phyloP scores from a whole-genome alignment of 2,797 vertebrate genomes.

The Rhodeus uyekii region DNA sequence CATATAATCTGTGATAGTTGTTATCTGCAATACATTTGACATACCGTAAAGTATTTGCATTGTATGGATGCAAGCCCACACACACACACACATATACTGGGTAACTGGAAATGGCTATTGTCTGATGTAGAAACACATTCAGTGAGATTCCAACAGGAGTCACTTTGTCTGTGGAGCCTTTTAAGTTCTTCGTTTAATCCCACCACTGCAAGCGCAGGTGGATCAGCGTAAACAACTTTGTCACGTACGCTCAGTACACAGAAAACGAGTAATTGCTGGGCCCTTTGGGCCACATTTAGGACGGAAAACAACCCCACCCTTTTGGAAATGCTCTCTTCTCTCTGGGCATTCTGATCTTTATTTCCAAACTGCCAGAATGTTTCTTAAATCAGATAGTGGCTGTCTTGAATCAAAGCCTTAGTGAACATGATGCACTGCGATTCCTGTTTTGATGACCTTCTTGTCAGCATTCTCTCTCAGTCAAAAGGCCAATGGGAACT shows the following conservation, averaged over 20 bases:
- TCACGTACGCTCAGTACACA: conserved; percentile 40
- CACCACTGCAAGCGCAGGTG: conserved; percentile 17
- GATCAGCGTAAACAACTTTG: conserved; percentile 26
- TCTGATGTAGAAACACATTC: conserved; percentile 3
- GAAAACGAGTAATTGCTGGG: conserved; percentile 56
- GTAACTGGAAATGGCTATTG: background rate
- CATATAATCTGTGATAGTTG: background rate
- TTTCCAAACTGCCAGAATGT: conserved; percentile 51
- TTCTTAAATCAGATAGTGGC: conserved; percentile 37
- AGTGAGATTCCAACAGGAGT: background rate
- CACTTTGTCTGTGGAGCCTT: background rate
- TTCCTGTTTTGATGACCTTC: conserved; percentile 63
- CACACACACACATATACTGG: background rate
- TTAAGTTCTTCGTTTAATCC: background rate
- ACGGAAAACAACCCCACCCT: conserved; percentile 65
- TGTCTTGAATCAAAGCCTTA: conserved; percentile 54
- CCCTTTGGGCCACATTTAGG: conserved; percentile 42
- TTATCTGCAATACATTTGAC: background rate
- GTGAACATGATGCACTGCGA: conserved; percentile 61
- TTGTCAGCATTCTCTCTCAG: conserved; percentile 63
- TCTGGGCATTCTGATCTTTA: conserved; percentile 53
- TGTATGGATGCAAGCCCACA: background rate
- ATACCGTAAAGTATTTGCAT: background rate
- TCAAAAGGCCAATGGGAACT: conserved; percentile 60
- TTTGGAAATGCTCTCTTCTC: conserved; percentile 53